A percentile compares a stretch with the other conserved stretches of the same genome.
Conservation (phyloP, 2,888 invertebrate genomes). For the Phytoseiulus persimilis region DNA sequence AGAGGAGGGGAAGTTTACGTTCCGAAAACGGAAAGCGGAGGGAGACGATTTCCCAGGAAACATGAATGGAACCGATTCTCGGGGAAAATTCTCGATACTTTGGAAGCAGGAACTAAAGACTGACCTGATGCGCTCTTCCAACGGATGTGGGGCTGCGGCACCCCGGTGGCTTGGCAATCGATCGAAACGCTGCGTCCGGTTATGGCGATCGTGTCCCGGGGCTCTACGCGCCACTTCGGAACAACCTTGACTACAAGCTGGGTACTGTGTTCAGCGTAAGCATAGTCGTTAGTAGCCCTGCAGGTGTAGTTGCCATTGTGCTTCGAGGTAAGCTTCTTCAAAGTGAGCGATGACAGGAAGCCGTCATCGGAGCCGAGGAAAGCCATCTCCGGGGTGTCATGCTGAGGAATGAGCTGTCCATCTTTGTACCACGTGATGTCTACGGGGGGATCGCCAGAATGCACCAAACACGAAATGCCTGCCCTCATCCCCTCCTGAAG, state of each 20-base stretch:
- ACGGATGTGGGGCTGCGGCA: conserved; percentile 37
- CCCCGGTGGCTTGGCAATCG: conserved; percentile 34
- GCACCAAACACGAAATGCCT: conserved; percentile 46
- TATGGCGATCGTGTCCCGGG: conserved; percentile 33
- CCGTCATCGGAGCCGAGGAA: conserved; percentile 30
- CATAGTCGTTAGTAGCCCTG: conserved; percentile 42
- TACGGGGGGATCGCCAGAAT: conserved; percentile 46
- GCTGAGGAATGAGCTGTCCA: conserved; percentile 42
- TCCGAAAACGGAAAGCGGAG: no score
- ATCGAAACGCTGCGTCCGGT: conserved; percentile 33
- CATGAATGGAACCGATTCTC: not conserved
- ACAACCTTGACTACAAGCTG: conserved; percentile 42
- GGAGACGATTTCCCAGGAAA: no score
- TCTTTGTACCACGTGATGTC: conserved; percentile 46
- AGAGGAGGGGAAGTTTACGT: not conserved
- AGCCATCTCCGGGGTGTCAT: conserved; percentile 39
- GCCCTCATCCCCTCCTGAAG: conserved; percentile 46
- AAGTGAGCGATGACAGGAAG: conserved; percentile 46
- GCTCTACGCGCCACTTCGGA: conserved; percentile 30
- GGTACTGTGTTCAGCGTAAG: conserved; percentile 42
- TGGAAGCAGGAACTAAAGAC: not conserved
- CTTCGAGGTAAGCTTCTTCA: conserved; percentile 48
- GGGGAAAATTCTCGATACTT: not conserved
- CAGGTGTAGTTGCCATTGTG: conserved; percentile 51
- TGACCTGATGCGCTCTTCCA: conserved; percentile 37